These are phyloP conservation scores for Ceratosolen solmsi DNA, from an alignment of 1,140 invertebrate species.

Conservation along the genomic window DNA sequence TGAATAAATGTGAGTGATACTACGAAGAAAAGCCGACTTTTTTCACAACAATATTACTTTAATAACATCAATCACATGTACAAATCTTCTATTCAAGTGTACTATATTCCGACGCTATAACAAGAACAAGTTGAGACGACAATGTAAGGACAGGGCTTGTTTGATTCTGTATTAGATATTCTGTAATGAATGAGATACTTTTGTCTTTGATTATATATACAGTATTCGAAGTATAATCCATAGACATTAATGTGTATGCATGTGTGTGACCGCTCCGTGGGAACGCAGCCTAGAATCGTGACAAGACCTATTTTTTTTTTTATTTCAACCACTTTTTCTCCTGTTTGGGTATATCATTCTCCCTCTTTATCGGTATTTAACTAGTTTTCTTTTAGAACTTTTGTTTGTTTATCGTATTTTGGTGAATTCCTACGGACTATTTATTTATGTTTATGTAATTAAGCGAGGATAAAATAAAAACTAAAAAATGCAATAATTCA, in stretches of 20 bases:
- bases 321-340: not conserved
- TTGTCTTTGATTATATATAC: constrained; percentile 40
- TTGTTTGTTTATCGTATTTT: not conserved
- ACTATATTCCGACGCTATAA: not conserved
- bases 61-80: not conserved
- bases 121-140: constrained; percentile 1
- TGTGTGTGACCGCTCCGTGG: constrained; percentile 29
- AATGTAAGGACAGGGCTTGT: constrained; percentile 40
- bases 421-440: too few relatives aligned
- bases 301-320: constrained; percentile 48
- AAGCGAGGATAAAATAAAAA: too few relatives aligned
- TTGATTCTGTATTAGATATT: constrained; percentile 54
- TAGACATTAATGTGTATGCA: not conserved
- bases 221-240: not conserved
- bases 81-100: not conserved
- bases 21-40: too few relatives aligned
- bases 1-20: not conserved
- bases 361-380: not conserved
- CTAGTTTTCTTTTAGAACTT: not conserved
- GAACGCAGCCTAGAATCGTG: constrained; percentile 51
- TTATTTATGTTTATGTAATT: too few relatives aligned
- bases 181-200: constrained; percentile 54
- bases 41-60: too few relatives aligned
- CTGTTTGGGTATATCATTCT: not conserved
- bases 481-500: too few relatives aligned